phyloP scores from a whole-genome alignment of 2,113 vertebrate species.

The Dunckerocampus dactyliophorus region DNA sequence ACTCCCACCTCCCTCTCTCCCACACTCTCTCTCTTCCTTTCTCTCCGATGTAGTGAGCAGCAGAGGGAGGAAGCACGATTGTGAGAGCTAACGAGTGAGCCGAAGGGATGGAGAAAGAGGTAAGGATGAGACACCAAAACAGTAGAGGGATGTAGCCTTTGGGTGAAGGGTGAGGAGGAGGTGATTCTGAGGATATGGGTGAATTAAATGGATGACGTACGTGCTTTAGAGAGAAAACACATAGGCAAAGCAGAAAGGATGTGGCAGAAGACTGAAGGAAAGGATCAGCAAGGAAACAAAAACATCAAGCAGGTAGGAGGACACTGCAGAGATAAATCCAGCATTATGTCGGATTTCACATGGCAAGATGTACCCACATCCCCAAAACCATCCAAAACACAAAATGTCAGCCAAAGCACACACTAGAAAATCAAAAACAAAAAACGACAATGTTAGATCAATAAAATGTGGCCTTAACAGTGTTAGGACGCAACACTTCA shows the following conservation, averaged over 20 bases:
- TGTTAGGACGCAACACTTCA: not conserved
- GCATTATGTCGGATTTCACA: slow-evolving; percentile 59
- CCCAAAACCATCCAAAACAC: no score
- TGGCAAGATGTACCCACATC: slow-evolving; percentile 7
- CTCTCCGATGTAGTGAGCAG: slow-evolving; percentile 74
- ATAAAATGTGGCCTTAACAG: no score
- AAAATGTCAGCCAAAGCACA: not conserved
- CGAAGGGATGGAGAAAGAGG: slow-evolving; percentile 43
- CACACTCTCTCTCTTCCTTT: slow-evolving; percentile 16
- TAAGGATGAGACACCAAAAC: slow-evolving; percentile 36
- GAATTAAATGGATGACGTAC: slow-evolving; percentile 34
- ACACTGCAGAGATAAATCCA: slow-evolving; percentile 54
- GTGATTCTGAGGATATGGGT: slow-evolving; percentile 33
- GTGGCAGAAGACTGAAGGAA: slow-evolving; percentile 21
- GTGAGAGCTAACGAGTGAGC: slow-evolving; percentile 53
- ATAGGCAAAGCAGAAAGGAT: slow-evolving; percentile 9
- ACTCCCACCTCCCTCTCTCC: slow-evolving; percentile 28
- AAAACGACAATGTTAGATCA: not conserved
- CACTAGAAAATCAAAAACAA: not conserved
- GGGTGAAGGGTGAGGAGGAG: slow-evolving; percentile 27
- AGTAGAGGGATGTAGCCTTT: slow-evolving; percentile 26
- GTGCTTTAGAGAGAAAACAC: slow-evolving; percentile 27
- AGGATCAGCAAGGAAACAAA: not conserved
- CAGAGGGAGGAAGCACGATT: slow-evolving; percentile 68
- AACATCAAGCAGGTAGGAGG: slow-evolving; percentile 21